Evolutionary conservation across 2,888 invertebrate species (phyloP).

Genomic region (Tipula confusa): DNA sequence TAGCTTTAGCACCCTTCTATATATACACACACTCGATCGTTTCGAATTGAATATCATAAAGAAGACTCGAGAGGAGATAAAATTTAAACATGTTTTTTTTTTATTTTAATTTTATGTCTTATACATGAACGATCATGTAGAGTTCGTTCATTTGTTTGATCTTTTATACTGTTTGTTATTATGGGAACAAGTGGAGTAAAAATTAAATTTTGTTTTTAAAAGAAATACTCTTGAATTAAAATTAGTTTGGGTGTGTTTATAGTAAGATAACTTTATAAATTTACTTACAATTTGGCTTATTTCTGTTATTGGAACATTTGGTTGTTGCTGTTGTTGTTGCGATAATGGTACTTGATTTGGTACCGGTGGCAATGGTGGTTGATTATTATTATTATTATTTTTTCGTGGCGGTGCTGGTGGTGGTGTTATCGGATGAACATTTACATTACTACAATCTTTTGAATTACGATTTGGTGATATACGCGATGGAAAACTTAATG

Average conservation of each 20-base stretch:
- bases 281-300: slow-evolving; percentile 64
- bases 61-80: not conserved
- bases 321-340: slow-evolving; percentile 43
- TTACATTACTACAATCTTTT: slow-evolving; percentile 63
- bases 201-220: not conserved
- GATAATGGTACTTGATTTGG: slow-evolving; percentile 43
- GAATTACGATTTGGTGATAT: slow-evolving; percentile 75
- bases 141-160: slow-evolving; percentile 3
- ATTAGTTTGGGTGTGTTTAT: not conserved
- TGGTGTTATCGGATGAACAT: slow-evolving; percentile 53
- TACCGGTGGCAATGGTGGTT: slow-evolving; percentile 54
- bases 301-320: slow-evolving; percentile 59
- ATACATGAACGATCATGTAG: slow-evolving; percentile 20
- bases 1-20: slow-evolving; percentile 7
- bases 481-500: slow-evolving; percentile 81
- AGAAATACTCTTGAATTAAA: not conserved
- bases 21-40: not conserved
- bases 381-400: slow-evolving; percentile 50
- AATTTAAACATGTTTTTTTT: slow-evolving; percentile 14
- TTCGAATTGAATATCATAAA: not conserved
- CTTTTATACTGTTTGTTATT: not conserved
- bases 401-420: slow-evolving; percentile 60
- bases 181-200: slow-evolving; percentile 20
- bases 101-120: not conserved
- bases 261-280: not conserved